These are phyloP conservation scores for Caretta caretta DNA, from an alignment of 2,113 vertebrate genomes.

Conservation along the genomic window DNA sequence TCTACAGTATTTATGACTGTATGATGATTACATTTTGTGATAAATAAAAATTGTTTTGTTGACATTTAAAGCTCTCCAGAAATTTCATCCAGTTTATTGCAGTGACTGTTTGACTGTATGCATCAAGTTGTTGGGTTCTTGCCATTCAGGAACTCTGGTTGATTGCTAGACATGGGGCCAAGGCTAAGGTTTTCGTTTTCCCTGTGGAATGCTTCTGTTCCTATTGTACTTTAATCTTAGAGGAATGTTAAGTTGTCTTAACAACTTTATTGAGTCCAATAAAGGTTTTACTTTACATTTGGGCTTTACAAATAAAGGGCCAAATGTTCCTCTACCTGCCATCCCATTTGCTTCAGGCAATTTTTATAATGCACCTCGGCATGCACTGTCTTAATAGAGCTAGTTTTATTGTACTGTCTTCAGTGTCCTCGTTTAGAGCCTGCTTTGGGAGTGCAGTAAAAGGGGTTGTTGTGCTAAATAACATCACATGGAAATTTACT, in stretches of 20 bases:
- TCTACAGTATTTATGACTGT: not conserved
- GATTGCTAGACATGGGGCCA: not conserved
- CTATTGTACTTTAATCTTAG: not conserved
- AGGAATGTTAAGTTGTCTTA: not conserved
- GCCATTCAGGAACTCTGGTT: not conserved
- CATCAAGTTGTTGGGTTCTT: not conserved
- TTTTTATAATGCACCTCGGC: conserved; percentile 11
- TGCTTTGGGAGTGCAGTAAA: not conserved
- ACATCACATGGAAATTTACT: not conserved
- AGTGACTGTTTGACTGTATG: not conserved
- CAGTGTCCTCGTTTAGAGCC: not conserved
- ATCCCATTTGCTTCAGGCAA: conserved; percentile 25
- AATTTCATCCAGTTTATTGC: not conserved
- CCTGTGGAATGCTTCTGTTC: not conserved
- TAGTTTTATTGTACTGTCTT: not conserved
- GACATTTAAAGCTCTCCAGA: not conserved
- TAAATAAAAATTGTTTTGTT: not conserved
- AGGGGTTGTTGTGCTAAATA: not conserved
- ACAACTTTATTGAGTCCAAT: conserved; percentile 3
- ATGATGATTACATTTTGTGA: not conserved
- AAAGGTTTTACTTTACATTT: conserved; percentile 39
- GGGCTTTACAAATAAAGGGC: not conserved
- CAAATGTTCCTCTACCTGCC: not conserved
- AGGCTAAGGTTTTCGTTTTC: not conserved
- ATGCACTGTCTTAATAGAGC: not conserved